These are phyloP conservation scores for Ridgeia piscesae DNA, from an alignment of 1,140 invertebrate genomes.

Conservation along the genomic window DNA sequence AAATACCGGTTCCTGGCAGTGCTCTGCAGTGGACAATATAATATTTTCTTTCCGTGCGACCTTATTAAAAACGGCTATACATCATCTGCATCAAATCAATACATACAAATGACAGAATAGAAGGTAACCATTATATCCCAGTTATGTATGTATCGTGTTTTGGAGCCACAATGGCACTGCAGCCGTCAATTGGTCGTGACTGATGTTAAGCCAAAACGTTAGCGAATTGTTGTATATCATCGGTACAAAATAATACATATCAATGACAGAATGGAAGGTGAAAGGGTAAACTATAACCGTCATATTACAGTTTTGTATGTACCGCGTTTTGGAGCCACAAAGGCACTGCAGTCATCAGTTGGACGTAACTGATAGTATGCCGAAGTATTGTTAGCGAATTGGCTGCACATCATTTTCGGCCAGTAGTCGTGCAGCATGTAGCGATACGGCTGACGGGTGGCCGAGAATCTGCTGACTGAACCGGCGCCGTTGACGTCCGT, in stretches of 20 bases:
- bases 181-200: too few relatives aligned
- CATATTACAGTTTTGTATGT: background rate
- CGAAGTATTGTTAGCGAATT: background rate
- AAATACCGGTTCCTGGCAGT: background rate
- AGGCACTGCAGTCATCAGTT: background rate
- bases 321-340: background rate
- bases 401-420: background rate
- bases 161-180: too few relatives aligned
- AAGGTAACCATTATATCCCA: too few relatives aligned
- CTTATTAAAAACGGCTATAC: background rate
- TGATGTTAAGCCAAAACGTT: too few relatives aligned
- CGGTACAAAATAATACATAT: background rate
- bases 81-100: too few relatives aligned
- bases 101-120: too few relatives aligned
- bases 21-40: background rate
- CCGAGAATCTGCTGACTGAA: background rate
- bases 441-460: background rate
- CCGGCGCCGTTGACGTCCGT: too few relatives aligned
- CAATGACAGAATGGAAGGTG: background rate
- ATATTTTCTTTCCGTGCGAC: background rate
- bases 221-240: too few relatives aligned
- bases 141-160: too few relatives aligned
- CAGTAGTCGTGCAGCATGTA: background rate
- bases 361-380: background rate
- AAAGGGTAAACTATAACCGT: background rate